Base-by-base conservation (phyloP, 2,888 invertebrate species). In the Lepetodrilus schrolli region DNA sequence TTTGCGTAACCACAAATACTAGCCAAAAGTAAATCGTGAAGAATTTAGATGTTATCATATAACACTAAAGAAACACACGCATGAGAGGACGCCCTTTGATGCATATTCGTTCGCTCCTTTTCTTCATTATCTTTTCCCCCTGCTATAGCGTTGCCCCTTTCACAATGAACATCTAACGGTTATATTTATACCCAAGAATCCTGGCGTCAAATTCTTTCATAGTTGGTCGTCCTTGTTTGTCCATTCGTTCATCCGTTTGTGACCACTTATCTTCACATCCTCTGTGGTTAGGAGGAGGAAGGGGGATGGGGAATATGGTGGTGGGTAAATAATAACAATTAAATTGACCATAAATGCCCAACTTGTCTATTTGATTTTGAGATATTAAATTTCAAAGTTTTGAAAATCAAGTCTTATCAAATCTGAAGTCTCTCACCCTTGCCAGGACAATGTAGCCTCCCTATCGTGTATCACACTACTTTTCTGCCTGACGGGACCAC, bases 401-500 rank as follows among this genome's bases (percentile, higher is more conserved):
- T 58, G 58, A 58, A 58, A 58, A 58, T 58, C 26, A n/a, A 58
- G 30, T n/a, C 58, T 58, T 58, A 58, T 58, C 58, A 58, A 58
- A 58, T 58, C 58, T 30, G 5, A 58, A 58, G 43, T 43, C 34
- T 26, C 34, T 58, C 34, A 58, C 17, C 17, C 58, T 7, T 58
- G 58, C 17, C 10, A 58, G 34, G 3, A 58, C 58, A 58, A 58
- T 58, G 58, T n/a, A 58, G 7, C 26, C 0, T 58, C n/a, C 2
- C 17, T 23, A 26, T 58, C 58, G 17, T 30, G 58, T 17, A 17
- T 23, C 34, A 17, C n/a, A 34, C 34, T 30, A 30, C 10, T 30
- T 30, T 58, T 58, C 34, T 13, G 58, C 58, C n/a, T 58, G 58
- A 30, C 2, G 2, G 26, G 58, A 30, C 17, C 13, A 34, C n/a